Percentiles rank a stretch among this genome's conserved stretches.
These are phyloP conservation scores for Drosophila anomelani DNA, from an alignment of 2,888 invertebrate genomes.

Conservation along the genomic window DNA sequence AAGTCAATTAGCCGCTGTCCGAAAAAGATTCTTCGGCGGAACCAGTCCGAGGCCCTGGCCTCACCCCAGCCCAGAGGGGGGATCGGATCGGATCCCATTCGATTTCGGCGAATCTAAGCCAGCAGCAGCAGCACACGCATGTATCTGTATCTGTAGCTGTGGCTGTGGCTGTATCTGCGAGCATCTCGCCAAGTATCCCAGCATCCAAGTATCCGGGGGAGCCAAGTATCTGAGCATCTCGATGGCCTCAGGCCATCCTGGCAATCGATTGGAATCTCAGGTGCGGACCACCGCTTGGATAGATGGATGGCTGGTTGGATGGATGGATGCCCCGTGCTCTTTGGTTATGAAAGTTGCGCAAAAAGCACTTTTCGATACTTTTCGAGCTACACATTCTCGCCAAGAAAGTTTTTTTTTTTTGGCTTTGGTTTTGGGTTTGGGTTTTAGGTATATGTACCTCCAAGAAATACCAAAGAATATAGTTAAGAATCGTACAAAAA, in stretches of 20 bases:
- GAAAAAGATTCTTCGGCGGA: conserved; percentile 66
- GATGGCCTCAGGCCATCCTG: conserved; percentile 21
- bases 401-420: conserved; percentile 38
- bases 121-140: neutral
- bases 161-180: neutral
- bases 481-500: too few species aligned
- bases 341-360: conserved; percentile 37
- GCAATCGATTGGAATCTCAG: conserved; percentile 34
- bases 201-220: conserved; percentile 23
- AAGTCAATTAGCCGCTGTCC: conserved; percentile 73
- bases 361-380: conserved; percentile 26
- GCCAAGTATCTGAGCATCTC: conserved; percentile 16
- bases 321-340: conserved; percentile 3
- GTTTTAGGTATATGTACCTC: too few species aligned
- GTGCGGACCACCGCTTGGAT: conserved; percentile 19
- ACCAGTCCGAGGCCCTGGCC: conserved; percentile 20
- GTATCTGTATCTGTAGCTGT: neutral
- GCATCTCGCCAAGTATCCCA: conserved; percentile 7
- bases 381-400: conserved; percentile 36
- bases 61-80: neutral
- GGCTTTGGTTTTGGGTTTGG: neutral
- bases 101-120: conserved; percentile 3
- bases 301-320: conserved; percentile 8
- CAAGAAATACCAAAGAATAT: neutral
- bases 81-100: neutral